A percentile compares a stretch with the other conserved stretches of the same genome.
These are phyloP conservation scores for Pachypsylla venusta DNA, from an alignment of 1,140 invertebrate species.

Conservation along the genomic window DNA sequence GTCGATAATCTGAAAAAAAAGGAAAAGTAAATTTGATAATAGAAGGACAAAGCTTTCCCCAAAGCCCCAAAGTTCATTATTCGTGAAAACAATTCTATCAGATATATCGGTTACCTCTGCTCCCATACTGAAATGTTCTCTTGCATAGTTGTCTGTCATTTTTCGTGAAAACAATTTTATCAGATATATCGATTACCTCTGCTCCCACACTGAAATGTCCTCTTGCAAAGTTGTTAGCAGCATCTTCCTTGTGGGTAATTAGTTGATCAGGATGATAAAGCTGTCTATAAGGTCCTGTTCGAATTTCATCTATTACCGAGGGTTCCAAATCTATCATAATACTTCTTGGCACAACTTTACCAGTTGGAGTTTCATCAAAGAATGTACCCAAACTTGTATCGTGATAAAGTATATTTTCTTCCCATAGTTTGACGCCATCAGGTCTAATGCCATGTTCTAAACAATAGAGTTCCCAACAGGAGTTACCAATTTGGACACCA, in stretches of 20 bases:
- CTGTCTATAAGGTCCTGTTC: constrained; percentile 52
- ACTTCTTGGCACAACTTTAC: constrained; percentile 58
- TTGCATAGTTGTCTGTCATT: constrained; percentile 66
- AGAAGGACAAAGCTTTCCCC: neutral
- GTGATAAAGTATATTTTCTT: neutral
- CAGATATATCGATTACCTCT: constrained; percentile 26
- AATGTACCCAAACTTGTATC: constrained; percentile 42
- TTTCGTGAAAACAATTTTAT: neutral
- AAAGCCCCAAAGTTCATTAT: neutral
- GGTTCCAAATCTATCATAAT: constrained; percentile 72
- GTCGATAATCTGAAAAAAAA: constrained; percentile 30
- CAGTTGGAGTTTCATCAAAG: constrained; percentile 47
- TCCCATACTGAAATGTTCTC: constrained; percentile 46
- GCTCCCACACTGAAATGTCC: constrained; percentile 46
- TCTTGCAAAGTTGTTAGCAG: constrained; percentile 75
- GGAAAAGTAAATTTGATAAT: neutral
- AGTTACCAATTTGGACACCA: constrained; percentile 73
- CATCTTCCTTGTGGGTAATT: constrained; percentile 71
- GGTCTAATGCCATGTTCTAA: constrained; percentile 64
- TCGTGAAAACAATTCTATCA: neutral
- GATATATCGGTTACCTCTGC: constrained; percentile 30
- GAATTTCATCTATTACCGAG: constrained; percentile 54
- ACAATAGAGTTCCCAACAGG: constrained; percentile 67
- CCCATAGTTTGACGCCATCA: constrained; percentile 35
- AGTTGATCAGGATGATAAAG: constrained; percentile 64